Percentiles rank a stretch among this genome's conserved stretches.
Conservation (phyloP, 30 jellyfish, hydroid and myxozoan genomes). For the Aurelia sp. region DNA sequence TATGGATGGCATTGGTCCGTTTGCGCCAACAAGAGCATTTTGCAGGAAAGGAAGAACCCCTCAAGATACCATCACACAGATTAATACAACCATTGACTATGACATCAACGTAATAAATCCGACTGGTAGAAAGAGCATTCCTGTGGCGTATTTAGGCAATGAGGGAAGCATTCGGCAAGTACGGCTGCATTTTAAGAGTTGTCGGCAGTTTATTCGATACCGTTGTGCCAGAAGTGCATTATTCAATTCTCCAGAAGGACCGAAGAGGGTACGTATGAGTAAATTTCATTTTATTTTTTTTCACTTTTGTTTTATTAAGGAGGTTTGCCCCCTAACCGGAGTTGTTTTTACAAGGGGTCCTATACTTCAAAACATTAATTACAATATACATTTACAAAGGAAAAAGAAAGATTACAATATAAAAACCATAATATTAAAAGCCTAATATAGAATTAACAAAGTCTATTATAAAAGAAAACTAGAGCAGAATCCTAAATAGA, state of each 20-base stretch:
- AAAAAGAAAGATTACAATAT: no score
- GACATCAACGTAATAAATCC: conserved; percentile 77
- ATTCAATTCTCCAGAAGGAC: conserved; percentile 91
- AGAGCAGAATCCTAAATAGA: no score
- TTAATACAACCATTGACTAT: conserved; percentile 79
- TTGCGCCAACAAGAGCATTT: conserved; percentile 86
- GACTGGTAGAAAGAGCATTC: conserved; percentile 67
- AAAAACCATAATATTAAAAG: no score
- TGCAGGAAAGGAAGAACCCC: conserved; percentile 95
- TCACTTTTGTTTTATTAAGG: no score
- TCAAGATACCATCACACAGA: conserved; percentile 89
- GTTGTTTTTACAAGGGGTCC: no score
- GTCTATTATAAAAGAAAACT: no score
- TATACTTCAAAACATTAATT: no score
- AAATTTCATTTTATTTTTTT: no score
- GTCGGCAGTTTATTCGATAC: conserved; percentile 85
- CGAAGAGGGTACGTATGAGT: conserved; percentile 44
- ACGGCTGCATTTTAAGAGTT: conserved; percentile 65
- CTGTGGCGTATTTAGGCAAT: conserved; percentile 80
- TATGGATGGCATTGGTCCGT: conserved; percentile 96
- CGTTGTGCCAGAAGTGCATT: conserved; percentile 89
- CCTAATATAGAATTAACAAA: no score
- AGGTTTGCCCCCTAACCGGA: no score
- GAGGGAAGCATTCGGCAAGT: conserved; percentile 90
- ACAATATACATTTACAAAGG: no score